phyloP scores from a whole-genome alignment of 2,888 invertebrate species.

The Drosophila austrosaltans region DNA sequence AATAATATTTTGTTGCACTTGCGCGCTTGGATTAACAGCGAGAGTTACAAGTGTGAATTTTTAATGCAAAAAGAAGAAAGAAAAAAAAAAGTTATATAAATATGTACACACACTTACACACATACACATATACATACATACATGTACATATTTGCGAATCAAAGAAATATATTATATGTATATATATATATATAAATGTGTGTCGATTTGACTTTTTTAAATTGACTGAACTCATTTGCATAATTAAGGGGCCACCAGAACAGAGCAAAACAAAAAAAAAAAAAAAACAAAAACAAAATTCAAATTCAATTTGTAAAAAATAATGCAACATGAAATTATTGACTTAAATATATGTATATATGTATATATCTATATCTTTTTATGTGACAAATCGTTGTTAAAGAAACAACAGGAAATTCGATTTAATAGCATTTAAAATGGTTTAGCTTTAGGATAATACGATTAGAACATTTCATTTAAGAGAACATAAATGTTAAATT shows the following conservation, averaged over 20 bases:
- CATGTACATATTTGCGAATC: not conserved
- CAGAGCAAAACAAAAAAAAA: not conserved
- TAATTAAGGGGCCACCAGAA: conserved; percentile 21
- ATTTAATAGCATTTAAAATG: no score
- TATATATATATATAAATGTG: not conserved
- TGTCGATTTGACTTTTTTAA: conserved; percentile 18
- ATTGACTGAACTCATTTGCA: conserved; percentile 24
- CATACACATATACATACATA: not conserved
- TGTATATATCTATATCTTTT: no score
- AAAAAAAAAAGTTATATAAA: not conserved
- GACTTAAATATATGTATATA: not conserved
- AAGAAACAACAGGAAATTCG: not conserved
- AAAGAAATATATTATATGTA: not conserved
- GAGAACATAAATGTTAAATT: no score
- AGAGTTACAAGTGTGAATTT: conserved; percentile 22
- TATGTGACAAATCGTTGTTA: not conserved
- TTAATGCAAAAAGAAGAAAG: conserved; percentile 23
- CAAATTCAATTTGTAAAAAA: conserved; percentile 10
- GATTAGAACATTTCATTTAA: no score
- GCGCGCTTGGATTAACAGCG: not conserved
- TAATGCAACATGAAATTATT: conserved; percentile 2
- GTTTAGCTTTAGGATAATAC: no score
- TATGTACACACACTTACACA: not conserved
- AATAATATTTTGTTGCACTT: conserved; percentile 26
- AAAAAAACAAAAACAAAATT: conserved; percentile 2